Base-by-base conservation (phyloP, 2,888 invertebrate genomes). In the Mamestra brassicae region DNA sequence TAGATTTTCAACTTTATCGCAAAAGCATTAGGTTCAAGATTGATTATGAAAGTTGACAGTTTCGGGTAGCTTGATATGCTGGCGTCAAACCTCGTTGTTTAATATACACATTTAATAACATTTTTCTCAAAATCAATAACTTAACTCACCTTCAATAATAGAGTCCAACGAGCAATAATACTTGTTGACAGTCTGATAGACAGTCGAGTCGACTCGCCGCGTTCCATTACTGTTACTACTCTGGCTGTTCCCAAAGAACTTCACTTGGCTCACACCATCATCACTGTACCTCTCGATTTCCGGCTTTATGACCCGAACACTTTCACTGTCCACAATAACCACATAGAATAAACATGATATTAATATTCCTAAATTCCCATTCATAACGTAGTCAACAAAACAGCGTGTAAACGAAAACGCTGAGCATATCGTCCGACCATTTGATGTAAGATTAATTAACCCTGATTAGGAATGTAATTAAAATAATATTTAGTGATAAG, bases 101-200 rank as follows among this genome's bases (percentile, higher is more conserved):
- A 26, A 26, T 26, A 26, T 26, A 5, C 4, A 38, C 6, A 38
- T 38, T 38, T 38, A 38, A 6, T 54, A 17, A n/a, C 2, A n/a
- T 47, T 54, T 47, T 54, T 68, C 68, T 47, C 11, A 58, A 64
- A 50, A 58, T n/a, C 26, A 50, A 72, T 26, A 61, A 15, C 3
- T 17, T 60, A 80, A 88, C 93, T 71, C 6, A 83, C 82, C 85
- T 63, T 76, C 87, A 55, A 81, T 70, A 0, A 81, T 52, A 26
- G 85, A 72, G 0, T 87, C 76, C 62, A 80, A 70, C 0, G 80
- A 75, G 76, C 94, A 93, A 38, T 86, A 87, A 77, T 91, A 94
- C 54, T 89, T 90, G 61, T 92, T 90, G 3, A 92, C 88, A 0
- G 91, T 88, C 52, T 86, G 88, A 65, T 85, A 89, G 2, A 89